Conservation (phyloP, 1,140 invertebrate genomes). For the Luehdorfia chinensis region DNA sequence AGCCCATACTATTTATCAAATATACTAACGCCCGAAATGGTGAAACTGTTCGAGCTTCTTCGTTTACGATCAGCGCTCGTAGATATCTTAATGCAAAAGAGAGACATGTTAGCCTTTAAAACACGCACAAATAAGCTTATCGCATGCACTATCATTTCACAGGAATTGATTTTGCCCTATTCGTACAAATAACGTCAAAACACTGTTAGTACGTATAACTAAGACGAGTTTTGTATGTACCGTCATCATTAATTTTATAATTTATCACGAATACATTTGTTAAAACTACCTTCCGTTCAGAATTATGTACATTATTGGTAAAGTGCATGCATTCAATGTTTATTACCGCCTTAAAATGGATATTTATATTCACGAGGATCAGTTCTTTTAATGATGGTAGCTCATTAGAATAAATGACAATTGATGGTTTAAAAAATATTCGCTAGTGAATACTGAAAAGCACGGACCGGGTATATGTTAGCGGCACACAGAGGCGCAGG, state of each 20-base stretch:
- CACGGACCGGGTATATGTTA: slow-evolving; percentile 65
- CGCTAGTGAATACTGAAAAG: slow-evolving; percentile 29
- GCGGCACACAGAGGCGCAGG: slow-evolving; percentile 66
- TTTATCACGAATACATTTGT: neutral
- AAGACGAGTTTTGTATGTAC: neutral
- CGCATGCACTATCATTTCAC: slow-evolving; percentile 62
- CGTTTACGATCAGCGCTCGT: slow-evolving; percentile 41
- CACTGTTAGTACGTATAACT: slow-evolving; percentile 9
- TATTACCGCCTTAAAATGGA: too few relatives aligned
- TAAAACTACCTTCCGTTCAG: slow-evolving; percentile 18
- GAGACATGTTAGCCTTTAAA: slow-evolving; percentile 50
- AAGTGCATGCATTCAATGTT: too few relatives aligned
- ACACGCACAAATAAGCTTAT: slow-evolving; percentile 49
- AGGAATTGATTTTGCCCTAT: slow-evolving; percentile 9
- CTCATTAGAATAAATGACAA: neutral
- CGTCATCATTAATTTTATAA: neutral
- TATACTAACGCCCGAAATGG: slow-evolving; percentile 5
- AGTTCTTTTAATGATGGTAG: slow-evolving; percentile 8
- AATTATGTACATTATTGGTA: neutral
- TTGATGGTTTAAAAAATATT: neutral
- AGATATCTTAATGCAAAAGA: slow-evolving; percentile 56
- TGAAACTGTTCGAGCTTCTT: slow-evolving; percentile 13
- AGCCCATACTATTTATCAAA: slow-evolving; percentile 15
- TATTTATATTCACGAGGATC: too few relatives aligned
- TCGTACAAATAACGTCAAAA: slow-evolving; percentile 10